A percentile compares a stretch with the other conserved stretches of the same genome.
Evolutionary conservation across 92 coral and sea anemone species (phyloP).

Genomic region (Nematostella vectensis): DNA sequence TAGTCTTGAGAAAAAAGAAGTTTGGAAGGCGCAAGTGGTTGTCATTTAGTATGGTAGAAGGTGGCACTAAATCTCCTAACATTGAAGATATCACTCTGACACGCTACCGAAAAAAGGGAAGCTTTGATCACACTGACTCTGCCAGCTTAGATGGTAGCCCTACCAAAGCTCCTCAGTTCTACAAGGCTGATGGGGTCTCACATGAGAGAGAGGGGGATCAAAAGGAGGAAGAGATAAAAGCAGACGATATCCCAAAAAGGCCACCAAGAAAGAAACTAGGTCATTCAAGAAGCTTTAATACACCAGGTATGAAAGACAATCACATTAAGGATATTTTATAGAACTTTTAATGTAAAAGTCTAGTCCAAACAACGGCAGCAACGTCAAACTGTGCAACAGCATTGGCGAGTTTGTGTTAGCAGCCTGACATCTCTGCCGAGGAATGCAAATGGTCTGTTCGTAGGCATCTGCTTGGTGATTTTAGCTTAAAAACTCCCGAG

Average conservation of each 20-base stretch:
- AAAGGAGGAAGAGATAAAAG: slow-evolving; percentile 3
- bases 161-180: neutral
- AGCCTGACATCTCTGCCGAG: no score
- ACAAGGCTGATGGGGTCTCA: neutral
- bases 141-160: neutral
- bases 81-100: slow-evolving; percentile 11
- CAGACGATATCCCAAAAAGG: slow-evolving; percentile 24
- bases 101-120: neutral
- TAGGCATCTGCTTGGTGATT: no score
- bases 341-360: no score
- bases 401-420: no score
- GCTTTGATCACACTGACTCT: slow-evolving; percentile 1
- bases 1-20: slow-evolving; percentile 6
- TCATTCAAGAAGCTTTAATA: slow-evolving; percentile 30
- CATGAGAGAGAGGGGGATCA: neutral
- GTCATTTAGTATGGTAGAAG: slow-evolving; percentile 9
- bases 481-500: no score
- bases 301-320: slow-evolving; percentile 22
- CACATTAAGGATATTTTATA: no score
- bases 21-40: slow-evolving; percentile 10
- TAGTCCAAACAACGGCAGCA: no score
- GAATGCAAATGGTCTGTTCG: no score
- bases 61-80: neutral
- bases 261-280: slow-evolving; percentile 42
- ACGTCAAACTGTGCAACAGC: no score